phyloP scores from a whole-genome alignment of 1,140 invertebrate species.

The Capitella teleta region DNA sequence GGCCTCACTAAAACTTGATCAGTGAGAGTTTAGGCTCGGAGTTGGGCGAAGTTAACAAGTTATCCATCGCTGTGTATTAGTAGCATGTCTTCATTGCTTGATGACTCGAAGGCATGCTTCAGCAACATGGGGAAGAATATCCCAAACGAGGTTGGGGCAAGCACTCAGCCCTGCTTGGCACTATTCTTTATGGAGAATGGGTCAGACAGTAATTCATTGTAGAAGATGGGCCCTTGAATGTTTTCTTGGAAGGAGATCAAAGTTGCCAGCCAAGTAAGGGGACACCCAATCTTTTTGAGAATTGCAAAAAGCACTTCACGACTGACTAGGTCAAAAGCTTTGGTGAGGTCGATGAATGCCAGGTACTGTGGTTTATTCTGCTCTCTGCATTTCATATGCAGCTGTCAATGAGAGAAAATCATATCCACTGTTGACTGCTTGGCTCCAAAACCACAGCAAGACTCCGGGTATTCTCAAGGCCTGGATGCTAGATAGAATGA shows the following conservation, averaged over 20 bases:
- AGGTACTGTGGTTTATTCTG: not conserved
- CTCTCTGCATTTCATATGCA: not conserved
- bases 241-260: not conserved
- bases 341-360: not conserved
- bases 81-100: not conserved
- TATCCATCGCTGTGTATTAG: slow-evolving; percentile 14
- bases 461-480: not conserved
- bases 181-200: slow-evolving; percentile 1
- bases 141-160: slow-evolving; percentile 7
- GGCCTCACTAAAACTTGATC: slow-evolving; percentile 11
- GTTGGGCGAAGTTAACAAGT: slow-evolving; percentile 11
- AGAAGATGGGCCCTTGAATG: not conserved
- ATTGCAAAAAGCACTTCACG: not conserved
- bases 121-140: slow-evolving; percentile 8
- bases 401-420: not conserved
- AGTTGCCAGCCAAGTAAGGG: not conserved
- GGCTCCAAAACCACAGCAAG: not conserved
- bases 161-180: slow-evolving; percentile 1
- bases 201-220: not conserved
- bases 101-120: slow-evolving; percentile 4
- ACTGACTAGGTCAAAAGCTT: slow-evolving; percentile 1
- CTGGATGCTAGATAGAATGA: no score
- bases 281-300: not conserved
- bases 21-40: slow-evolving; percentile 13
- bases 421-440: slow-evolving; percentile 1